Evolutionary conservation across 2,797 vertebrate genomes (phyloP), one percentile per base, ranked within the genome.

Genomic region (Caiman crocodilus): DNA sequence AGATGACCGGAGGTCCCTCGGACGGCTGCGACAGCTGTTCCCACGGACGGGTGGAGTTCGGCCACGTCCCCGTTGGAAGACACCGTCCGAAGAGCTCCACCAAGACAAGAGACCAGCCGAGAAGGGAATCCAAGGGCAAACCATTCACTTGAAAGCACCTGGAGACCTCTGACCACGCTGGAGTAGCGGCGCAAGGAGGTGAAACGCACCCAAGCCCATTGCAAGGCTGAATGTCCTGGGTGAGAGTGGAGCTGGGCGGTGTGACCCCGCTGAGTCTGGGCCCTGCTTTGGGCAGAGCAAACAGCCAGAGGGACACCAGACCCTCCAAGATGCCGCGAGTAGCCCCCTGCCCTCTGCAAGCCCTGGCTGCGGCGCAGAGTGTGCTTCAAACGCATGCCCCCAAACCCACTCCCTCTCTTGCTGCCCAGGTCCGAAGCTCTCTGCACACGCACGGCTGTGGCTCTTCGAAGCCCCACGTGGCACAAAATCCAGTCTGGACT

Each of bases 1-100:
- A 32, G 10, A 26, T 60, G 56, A 8, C 12, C 32, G 26, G 25
- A 3, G 1, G 14, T 55, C 18, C 23, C 81, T 14, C 0, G 2
- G 71, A 14, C 69, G 26, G 64, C 0, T 14, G 2, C 55, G 28
- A 32, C 25, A 59, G n/a, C 71, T 17, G 8, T 64, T 64, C 25
- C 50, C 61, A 64, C 25, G 35, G 16, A 0, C 1, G 35, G 8
- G 28, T 18, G 59, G 58, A 59, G 59, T 17, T 50, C 63, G 50
- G 23, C 17, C 55, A 59, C 32, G 69, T 25, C 74, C 64, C 85
- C 4, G 15, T 15, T 55, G 32, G 0, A 4, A 55, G 28, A 18
- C 2, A 28, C 28, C 1, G 4, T 2, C 56, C 42, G 14, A 76
- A 7, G 79, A 35, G 80, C 71, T 58, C 71, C 71, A 21, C 8